A percentile compares a stretch with the other conserved stretches of the same genome.
Conservation (phyloP, 1,140 invertebrate genomes). For the Danaus melanippus region DNA sequence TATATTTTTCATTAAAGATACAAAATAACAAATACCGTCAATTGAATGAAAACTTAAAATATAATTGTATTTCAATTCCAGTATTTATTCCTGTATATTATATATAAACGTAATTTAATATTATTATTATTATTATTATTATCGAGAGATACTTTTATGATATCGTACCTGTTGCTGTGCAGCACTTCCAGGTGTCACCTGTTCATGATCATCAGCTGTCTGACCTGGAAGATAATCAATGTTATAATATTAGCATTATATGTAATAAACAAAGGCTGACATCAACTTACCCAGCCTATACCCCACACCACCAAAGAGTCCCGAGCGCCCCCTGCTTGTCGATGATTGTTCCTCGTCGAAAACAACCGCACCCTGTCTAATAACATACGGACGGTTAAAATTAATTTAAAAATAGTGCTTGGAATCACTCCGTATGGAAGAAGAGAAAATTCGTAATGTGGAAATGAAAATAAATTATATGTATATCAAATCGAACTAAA, state of each 20-base stretch:
- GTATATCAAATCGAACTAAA: conserved; percentile 10
- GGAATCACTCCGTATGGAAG: too few species aligned
- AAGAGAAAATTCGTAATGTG: too few species aligned
- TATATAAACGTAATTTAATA: too few species aligned
- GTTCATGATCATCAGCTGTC: conserved; percentile 52
- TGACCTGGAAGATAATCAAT: conserved; percentile 34
- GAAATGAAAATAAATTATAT: conserved; percentile 2
- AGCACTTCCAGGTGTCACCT: conserved; percentile 69
- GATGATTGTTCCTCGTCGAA: conserved; percentile 71
- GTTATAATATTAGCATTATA: neutral
- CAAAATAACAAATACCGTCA: too few species aligned
- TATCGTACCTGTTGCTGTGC: conserved; percentile 29
- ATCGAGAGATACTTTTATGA: neutral
- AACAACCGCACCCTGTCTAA: conserved; percentile 82
- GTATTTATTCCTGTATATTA: too few species aligned
- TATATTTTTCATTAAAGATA: too few species aligned
- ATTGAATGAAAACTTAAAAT: too few species aligned
- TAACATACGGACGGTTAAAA: neutral
- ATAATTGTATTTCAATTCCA: too few species aligned
- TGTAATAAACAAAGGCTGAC: conserved; percentile 2
- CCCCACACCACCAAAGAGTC: conserved; percentile 86
- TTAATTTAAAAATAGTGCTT: conserved; percentile 8
- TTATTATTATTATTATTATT: too few species aligned
- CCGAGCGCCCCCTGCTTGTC: conserved; percentile 76
- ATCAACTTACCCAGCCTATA: conserved; percentile 85